Base-by-base conservation (phyloP, 1,140 invertebrate genomes). In the Nylanderia fulva region DNA sequence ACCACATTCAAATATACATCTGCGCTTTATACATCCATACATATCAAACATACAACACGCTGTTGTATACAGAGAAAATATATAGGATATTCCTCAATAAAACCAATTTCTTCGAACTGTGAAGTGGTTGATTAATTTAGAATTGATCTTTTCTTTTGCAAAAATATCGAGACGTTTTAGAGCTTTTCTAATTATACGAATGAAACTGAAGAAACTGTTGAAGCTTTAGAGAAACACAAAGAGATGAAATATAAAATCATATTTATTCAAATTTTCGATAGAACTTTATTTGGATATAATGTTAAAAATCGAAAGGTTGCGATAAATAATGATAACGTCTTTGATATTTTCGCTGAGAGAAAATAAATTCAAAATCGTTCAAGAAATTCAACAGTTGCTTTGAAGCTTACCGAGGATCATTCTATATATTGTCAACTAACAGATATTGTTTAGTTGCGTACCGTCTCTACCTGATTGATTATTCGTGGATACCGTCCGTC, bases 381-480 rank as follows among this genome's bases (percentile, higher is more conserved):
- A 61, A 61, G 15, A 27, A 29, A 29, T 29, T 27, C 11, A n/a
- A 27, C 27, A 29, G 11, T 15, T 61, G 58, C 27, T 33, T 33
- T 15, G 27, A 61, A 7, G 58, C 13, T 61, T 61, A 61, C 6
- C 33, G 58, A 61, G 27, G 6, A 29, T 33, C 24, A 60, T 29
- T 27, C 58, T 15, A 5, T 27, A 29, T 85, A 48, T 69, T 74
- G 60, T 68, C 36, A 83, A 84, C 79, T 88, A 88, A 86, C 84
- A 87, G 75, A 85, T 74, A 85, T 86, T 76, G 68, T 80, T 83
- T 85, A 27, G 68, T 42, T 72, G 71, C 77, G 61, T 89, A 90
- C 88, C 77, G 77, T 88, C 71, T 90, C 86, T 90, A 88, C 86
- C 88, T 88, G 86, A 84, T 90, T 24, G 85, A 63, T 69, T 85